Evolutionary conservation across 2,797 vertebrate species (phyloP), one percentile per base, ranked within the genome.

Genomic region (Alosa sapidissima): DNA sequence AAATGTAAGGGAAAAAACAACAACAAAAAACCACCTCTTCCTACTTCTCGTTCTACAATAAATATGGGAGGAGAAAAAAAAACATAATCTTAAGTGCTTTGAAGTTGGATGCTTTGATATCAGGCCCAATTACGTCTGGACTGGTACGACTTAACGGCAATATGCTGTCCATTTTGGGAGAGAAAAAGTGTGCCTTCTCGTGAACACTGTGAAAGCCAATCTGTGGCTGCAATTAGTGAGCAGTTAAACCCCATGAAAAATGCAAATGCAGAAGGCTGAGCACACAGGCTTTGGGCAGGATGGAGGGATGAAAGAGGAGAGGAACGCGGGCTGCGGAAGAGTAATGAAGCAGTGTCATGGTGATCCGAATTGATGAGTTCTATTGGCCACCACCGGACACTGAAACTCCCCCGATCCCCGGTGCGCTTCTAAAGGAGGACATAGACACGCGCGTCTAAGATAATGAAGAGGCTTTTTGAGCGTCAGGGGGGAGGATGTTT

Each of bases 31-130:
- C 65, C 83, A 45, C 82, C 84, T 84, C 85, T 75, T 84, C 75
- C 24, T 81, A 52, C 81, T 78, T 78, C 75, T 88, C 75, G 87
- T 83, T 72, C 83, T 84, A 86, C 33, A 89, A 82, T 81, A 81
- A 89, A 88, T 21, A 81, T 52, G 51, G 13, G 13, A 36, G 28
- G 65, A 72, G 65, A 24, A n/a, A 1, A 68, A 65, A 68, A 72
- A 47, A 54, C 49, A 83, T 62, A 78, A 68, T 83, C 83, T 4
- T 87, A 87, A 83, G 28, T 48, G 82, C 81, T 91, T 58, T 88
- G 65, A 91, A 87, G 83, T 88, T 81, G 85, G 68, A 85, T 82
- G 7, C 58, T 72, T 87, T 91, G 45, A 90, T 85, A 84, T 83
- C 24, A 86, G 33, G 48, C 62, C 83, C 21, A 86, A 85, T 87